A percentile compares a stretch with the other conserved stretches of the same genome.
Evolutionary conservation across 1,140 invertebrate genomes (phyloP).

Genomic region (Aphaenogaster rudis): DNA sequence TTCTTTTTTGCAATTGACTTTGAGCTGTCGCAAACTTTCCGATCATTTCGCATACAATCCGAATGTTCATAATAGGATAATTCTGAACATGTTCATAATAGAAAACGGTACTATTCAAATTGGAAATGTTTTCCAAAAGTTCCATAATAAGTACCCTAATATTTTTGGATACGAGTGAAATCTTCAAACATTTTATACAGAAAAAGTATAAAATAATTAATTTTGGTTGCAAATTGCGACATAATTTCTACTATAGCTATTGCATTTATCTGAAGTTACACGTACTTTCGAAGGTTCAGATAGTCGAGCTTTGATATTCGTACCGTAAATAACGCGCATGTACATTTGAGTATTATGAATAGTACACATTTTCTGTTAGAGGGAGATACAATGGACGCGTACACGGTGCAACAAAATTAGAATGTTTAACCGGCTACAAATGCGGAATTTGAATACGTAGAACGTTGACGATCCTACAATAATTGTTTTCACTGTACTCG

Average conservation of each 20-base stretch:
- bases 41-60: neutral
- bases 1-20: neutral
- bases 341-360: conserved; percentile 58
- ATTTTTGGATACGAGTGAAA: neutral
- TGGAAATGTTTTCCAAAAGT: neutral
- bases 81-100: too few relatives aligned
- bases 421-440: conserved; percentile 58
- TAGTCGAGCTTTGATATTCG: conserved; percentile 50
- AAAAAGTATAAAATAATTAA: conserved; percentile 15
- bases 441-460: conserved; percentile 50
- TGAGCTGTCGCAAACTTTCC: neutral
- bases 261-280: conserved; percentile 20
- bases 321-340: conserved; percentile 46
- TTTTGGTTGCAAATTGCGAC: neutral
- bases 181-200: neutral
- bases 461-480: conserved; percentile 55
- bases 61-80: neutral
- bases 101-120: neutral
- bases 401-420: conserved; percentile 52
- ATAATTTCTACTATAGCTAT: neutral
- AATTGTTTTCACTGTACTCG: conserved; percentile 62
- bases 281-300: conserved; percentile 25
- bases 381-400: conserved; percentile 32
- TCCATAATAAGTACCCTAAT: neutral
- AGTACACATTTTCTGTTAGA: conserved; percentile 49